These are phyloP conservation scores for Malurus melanocephalus DNA, from an alignment of 2,113 vertebrate species.

Conservation along the genomic window DNA sequence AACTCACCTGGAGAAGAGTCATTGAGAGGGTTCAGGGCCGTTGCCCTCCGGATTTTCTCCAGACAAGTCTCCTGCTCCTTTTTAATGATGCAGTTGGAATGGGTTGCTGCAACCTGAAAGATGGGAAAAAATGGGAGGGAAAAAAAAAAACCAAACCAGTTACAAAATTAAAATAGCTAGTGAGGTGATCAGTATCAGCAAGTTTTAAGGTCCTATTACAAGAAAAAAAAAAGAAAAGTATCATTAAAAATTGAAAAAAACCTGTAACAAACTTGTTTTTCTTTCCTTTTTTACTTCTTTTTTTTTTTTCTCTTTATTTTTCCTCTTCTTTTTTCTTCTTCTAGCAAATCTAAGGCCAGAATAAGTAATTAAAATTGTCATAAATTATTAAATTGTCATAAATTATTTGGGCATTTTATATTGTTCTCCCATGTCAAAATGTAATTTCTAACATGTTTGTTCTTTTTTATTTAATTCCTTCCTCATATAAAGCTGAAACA, in stretches of 20 bases:
- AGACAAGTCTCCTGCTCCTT: constrained; percentile 76
- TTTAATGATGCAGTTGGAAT: constrained; percentile 78
- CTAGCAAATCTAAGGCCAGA: background rate
- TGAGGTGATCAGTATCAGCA: background rate
- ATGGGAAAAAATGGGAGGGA: background rate
- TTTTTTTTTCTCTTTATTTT: background rate
- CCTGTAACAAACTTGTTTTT: accelerated
- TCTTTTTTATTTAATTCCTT: background rate
- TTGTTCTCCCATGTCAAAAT: background rate
- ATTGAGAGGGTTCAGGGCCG: constrained; percentile 64
- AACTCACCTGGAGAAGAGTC: constrained; percentile 70
- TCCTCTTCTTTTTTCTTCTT: background rate
- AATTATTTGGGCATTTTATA: background rate
- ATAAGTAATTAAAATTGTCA: background rate
- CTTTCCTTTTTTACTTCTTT: accelerated
- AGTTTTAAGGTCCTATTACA: background rate
- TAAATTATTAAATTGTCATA: background rate
- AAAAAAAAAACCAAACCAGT: background rate
- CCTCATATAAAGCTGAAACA: background rate
- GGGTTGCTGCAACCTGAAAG: constrained; percentile 62
- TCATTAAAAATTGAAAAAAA: background rate
- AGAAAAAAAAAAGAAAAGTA: background rate
- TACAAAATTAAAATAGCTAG: background rate
- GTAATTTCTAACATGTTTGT: background rate
- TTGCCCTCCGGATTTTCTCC: constrained; percentile 71